Conservation (phyloP, 2,888 invertebrate genomes). For the Lasioglossum pauxillum region DNA sequence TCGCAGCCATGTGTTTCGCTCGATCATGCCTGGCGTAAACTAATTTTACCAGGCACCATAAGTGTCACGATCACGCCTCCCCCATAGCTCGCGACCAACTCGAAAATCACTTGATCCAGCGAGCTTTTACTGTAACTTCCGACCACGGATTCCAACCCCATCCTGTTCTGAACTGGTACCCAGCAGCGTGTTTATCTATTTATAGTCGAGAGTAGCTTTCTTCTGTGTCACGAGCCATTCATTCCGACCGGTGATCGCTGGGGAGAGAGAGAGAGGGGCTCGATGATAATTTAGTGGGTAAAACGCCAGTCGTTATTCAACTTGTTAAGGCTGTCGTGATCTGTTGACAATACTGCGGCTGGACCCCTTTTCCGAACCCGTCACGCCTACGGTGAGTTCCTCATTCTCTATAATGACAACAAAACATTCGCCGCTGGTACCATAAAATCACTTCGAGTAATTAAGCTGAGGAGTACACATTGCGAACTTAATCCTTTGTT, state of each 20-base stretch:
- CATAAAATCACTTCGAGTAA: neutral
- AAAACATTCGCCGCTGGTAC: neutral
- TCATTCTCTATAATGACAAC: neutral
- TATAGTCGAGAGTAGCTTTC: conserved; percentile 61
- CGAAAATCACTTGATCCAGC: conserved; percentile 55
- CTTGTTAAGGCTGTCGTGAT: conserved; percentile 56
- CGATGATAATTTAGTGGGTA: conserved; percentile 65
- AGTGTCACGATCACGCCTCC: conserved; percentile 25
- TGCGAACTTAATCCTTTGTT: neutral
- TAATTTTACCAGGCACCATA: conserved; percentile 37
- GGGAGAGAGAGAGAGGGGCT: conserved; percentile 16
- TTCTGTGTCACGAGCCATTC: conserved; percentile 63
- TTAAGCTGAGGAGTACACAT: neutral
- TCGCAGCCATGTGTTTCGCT: neutral
- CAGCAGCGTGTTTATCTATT: conserved; percentile 64
- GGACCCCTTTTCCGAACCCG: conserved; percentile 7
- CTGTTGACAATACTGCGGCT: conserved; percentile 54
- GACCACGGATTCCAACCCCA: conserved; percentile 43
- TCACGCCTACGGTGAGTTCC: conserved; percentile 9
- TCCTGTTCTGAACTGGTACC: conserved; percentile 20
- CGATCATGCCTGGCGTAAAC: conserved; percentile 30
- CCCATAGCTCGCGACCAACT: conserved; percentile 32
- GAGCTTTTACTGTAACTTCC: conserved; percentile 47
- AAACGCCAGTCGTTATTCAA: conserved; percentile 59
- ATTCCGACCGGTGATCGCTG: conserved; percentile 23